Evolutionary conservation across 2,113 vertebrate genomes (phyloP).

Genomic region (Pelodiscus sinensis): DNA sequence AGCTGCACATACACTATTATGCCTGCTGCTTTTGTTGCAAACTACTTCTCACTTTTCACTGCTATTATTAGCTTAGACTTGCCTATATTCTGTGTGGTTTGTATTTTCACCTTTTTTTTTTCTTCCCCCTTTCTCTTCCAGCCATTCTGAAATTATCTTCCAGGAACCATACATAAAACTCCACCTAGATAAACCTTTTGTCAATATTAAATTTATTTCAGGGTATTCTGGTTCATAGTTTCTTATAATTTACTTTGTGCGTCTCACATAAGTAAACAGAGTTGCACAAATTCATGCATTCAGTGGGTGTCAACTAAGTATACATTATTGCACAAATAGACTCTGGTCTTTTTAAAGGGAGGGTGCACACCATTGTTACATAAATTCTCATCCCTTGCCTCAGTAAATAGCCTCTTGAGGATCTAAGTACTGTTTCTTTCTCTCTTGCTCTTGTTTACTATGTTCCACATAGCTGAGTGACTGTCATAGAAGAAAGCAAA

Average conservation of each 20-base stretch:
- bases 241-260: not conserved
- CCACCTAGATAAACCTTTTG: not conserved
- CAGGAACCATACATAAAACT: not conserved
- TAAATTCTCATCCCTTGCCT: not conserved
- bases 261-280: not conserved
- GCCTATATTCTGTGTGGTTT: not conserved
- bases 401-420: no score
- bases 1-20: not conserved
- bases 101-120: not conserved
- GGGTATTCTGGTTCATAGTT: conserved; percentile 27
- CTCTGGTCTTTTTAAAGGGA: not conserved
- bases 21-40: not conserved
- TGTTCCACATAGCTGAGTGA: not conserved
- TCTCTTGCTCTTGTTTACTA: conserved; percentile 16
- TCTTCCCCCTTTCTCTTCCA: not conserved
- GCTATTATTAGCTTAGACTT: not conserved
- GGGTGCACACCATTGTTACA: not conserved
- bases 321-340: not conserved
- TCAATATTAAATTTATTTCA: conserved; percentile 27
- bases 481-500: not conserved
- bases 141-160: not conserved
- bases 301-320: not conserved
- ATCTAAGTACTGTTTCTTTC: no score
- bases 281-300: not conserved
- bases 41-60: not conserved